phyloP scores from a whole-genome alignment of 2,888 invertebrate species.

The Lymantria dispar region DNA sequence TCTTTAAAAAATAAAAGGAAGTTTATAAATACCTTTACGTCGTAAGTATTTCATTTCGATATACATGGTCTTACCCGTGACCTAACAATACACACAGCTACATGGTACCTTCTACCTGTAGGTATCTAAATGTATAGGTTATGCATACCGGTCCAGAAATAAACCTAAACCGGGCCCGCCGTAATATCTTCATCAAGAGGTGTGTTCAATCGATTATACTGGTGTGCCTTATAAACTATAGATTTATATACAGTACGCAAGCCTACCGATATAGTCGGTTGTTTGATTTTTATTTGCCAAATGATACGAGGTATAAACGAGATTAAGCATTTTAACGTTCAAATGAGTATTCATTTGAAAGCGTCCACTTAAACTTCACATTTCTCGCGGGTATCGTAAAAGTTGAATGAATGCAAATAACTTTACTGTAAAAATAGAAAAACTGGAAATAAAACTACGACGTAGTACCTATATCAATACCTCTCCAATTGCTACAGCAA shows the following conservation, averaged over 20 bases:
- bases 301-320: constrained; percentile 13
- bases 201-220: constrained; percentile 75
- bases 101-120: constrained; percentile 11
- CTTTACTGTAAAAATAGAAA: no score
- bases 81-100: constrained; percentile 24
- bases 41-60: constrained; percentile 21
- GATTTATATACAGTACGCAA: constrained; percentile 28
- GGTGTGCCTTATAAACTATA: constrained; percentile 42
- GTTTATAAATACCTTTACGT: constrained; percentile 16
- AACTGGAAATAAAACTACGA: no score
- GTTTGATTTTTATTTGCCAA: constrained; percentile 30
- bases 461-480: no score
- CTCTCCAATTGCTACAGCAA: no score
- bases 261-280: constrained; percentile 18
- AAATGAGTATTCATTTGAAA: no score
- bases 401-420: no score
- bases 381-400: no score
- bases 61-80: constrained; percentile 24
- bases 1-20: constrained; percentile 13
- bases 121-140: constrained; percentile 31
- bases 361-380: no score
- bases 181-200: constrained; percentile 78
- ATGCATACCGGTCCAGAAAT: constrained; percentile 61
- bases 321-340: neutral
- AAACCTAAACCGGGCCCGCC: constrained; percentile 60